Evolutionary conservation across 1,140 invertebrate species (phyloP), one percentile per base, ranked within the genome.

Genomic region (Tetramorium alpestre): DNA sequence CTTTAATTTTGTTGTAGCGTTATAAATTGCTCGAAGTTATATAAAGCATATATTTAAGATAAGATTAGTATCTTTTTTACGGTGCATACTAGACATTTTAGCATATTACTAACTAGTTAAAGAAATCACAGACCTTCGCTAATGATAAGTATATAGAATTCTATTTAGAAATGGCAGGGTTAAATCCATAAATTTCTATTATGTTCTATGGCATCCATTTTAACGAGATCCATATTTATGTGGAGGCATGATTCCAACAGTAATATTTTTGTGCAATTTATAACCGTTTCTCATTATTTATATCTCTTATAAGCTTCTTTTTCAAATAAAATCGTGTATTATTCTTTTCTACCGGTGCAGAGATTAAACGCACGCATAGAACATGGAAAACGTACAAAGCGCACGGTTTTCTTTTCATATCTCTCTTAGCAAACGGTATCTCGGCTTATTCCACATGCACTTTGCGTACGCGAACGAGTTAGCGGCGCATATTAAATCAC

Each of bases 381-480:
- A 81, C 64, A 69, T 33, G 38, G 25, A 28, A 18, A n/a, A n/a
- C 10, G 38, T 49, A 82, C 65, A 72, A 58, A 70, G 65, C 10
- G 33, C 33, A 18, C 78, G 33, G 38, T 81, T 82, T 82, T 58
- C 67, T 58, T 82, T 82, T 58, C 80, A 58, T 58, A 58, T 82
- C 41, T 82, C 80, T 58, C 54, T 33, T 22, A 28, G 78, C 22
- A 22, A 44, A 44, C 65, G 51, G 44, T 73, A 82, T 64, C 62
- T 33, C 41, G 51, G 51, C 80, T 72, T 82, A 73, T 73, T 82
- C 22, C 54, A 47, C 41, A 72, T 82, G 80, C 80, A 82, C 80
- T 82, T 82, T 82, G 60, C 82, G 73, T 64, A 22, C 3, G 13
- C 47, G 44, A 85, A 78, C 28, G 82, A 85, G 82, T 85, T 77